Evolutionary conservation across 2,113 vertebrate species (phyloP).

Genomic region (Ammospiza caudacuta): DNA sequence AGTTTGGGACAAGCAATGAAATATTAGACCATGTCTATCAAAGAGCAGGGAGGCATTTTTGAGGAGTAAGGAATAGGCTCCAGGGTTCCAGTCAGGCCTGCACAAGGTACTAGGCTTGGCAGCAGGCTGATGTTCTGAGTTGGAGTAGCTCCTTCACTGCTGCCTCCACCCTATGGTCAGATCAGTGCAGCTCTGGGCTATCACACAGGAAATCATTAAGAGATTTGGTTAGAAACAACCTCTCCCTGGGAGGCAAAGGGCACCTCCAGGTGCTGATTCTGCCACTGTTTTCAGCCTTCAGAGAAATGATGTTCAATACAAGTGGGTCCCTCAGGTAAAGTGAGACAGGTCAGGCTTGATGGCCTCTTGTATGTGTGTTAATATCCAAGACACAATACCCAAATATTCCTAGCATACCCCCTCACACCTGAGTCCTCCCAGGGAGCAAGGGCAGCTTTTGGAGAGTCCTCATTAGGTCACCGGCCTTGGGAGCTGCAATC

Average conservation of each 20-base stretch:
- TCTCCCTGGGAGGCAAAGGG: background rate
- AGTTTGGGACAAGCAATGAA: background rate
- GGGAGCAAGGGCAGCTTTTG: conserved; percentile 6
- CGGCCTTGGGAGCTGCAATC: background rate
- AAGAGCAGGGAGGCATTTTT: background rate
- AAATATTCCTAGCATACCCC: background rate
- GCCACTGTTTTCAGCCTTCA: background rate
- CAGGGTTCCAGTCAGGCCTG: background rate
- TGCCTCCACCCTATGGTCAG: background rate
- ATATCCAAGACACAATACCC: background rate
- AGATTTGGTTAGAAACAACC: background rate
- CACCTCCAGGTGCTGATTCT: background rate
- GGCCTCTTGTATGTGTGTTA: background rate
- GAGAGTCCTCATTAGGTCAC: conserved; percentile 64
- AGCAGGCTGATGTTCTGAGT: background rate
- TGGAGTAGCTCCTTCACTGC: background rate
- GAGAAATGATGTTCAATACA: background rate
- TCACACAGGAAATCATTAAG: background rate
- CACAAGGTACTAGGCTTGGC: background rate
- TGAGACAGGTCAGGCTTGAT: background rate
- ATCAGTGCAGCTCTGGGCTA: background rate
- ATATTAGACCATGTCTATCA: background rate
- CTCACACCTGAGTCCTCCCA: conserved; percentile 15
- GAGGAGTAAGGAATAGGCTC: background rate
- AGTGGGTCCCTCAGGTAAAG: background rate